Conservation (phyloP, 2,888 invertebrate genomes). For the Ophonus ardosiacus region DNA sequence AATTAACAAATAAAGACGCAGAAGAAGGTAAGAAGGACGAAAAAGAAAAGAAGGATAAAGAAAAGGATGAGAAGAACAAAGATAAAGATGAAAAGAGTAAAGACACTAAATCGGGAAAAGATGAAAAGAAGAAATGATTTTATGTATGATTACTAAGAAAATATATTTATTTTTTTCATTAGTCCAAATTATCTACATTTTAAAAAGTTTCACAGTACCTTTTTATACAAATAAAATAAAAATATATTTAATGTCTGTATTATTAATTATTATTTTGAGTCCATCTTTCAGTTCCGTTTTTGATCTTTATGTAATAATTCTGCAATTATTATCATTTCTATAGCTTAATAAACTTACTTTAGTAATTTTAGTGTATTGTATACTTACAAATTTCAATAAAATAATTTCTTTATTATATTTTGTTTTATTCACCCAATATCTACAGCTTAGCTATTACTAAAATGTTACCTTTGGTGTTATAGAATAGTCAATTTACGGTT, state of each 20-base stretch:
- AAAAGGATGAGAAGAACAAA: slow-evolving; percentile 84
- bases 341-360: slow-evolving; percentile 44
- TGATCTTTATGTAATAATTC: slow-evolving; percentile 24
- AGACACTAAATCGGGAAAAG: slow-evolving; percentile 78
- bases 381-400: slow-evolving; percentile 54
- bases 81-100: slow-evolving; percentile 81
- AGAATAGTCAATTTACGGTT: background rate
- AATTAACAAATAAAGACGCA: slow-evolving; percentile 94
- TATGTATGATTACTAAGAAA: slow-evolving; percentile 36
- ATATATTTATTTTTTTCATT: slow-evolving; percentile 58
- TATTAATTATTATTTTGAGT: slow-evolving; percentile 9
- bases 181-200: slow-evolving; percentile 48
- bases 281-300: slow-evolving; percentile 24
- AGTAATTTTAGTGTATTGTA: slow-evolving; percentile 49
- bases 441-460: background rate
- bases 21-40: slow-evolving; percentile 90
- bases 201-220: slow-evolving; percentile 57
- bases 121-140: slow-evolving; percentile 74
- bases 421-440: slow-evolving; percentile 38
- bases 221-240: slow-evolving; percentile 60
- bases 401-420: slow-evolving; percentile 54
- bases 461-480: background rate
- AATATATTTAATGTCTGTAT: slow-evolving; percentile 32
- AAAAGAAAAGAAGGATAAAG: slow-evolving; percentile 85
- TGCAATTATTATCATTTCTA: slow-evolving; percentile 23